A percentile compares a stretch with the other conserved stretches of the same genome.
phyloP scores from a whole-genome alignment of 2,797 vertebrate genomes.

The Nannoperca obscura region DNA sequence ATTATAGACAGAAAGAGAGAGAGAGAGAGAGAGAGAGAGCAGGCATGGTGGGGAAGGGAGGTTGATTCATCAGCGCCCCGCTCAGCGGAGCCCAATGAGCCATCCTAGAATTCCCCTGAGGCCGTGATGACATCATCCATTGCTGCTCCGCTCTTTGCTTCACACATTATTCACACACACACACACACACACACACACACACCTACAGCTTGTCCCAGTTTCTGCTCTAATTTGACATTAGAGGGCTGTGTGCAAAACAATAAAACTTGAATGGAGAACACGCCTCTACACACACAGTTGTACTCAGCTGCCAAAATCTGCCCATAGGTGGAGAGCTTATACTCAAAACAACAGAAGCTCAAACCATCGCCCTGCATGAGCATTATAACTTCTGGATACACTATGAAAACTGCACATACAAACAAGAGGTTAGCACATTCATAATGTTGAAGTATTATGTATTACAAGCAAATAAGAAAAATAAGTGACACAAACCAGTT shows the following conservation, averaged over 20 bases:
- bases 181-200: slow-evolving; percentile 30
- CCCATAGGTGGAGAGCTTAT: background rate
- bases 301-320: background rate
- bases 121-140: slow-evolving; percentile 61
- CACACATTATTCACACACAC: slow-evolving; percentile 38
- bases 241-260: background rate
- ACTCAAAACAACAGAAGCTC: background rate
- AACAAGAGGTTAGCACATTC: background rate
- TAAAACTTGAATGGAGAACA: background rate
- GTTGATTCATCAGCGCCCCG: slow-evolving; percentile 13
- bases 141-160: slow-evolving; percentile 3
- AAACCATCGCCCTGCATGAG: background rate
- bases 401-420: background rate
- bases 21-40: background rate
- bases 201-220: slow-evolving; percentile 18
- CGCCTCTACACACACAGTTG: background rate
- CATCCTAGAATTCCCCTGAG: slow-evolving; percentile 45
- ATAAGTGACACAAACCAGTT: background rate
- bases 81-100: slow-evolving; percentile 51
- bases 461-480: background rate
- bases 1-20: background rate
- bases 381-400: background rate
- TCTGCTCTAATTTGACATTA: slow-evolving; percentile 16
- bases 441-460: background rate
- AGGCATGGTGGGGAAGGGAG: background rate